Percentiles rank a stretch among this genome's conserved stretches.
These are phyloP conservation scores for Tachina grossa DNA, from an alignment of 2,888 invertebrate species.

Conservation along the genomic window DNA sequence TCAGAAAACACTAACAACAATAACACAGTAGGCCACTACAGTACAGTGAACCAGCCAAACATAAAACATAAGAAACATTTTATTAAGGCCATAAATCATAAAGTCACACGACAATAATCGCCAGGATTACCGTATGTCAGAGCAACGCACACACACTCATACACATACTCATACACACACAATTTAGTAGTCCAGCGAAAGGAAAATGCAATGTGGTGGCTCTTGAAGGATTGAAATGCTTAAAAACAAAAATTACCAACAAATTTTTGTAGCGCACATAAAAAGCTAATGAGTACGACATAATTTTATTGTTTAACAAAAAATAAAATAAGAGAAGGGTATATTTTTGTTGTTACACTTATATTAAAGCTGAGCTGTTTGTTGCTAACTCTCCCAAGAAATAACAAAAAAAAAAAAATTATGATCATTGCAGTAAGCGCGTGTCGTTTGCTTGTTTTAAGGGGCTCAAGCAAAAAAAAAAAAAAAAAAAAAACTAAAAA, in stretches of 20 bases:
- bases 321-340: constrained; percentile 17
- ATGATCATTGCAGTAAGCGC: constrained; percentile 15
- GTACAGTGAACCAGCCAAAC: constrained; percentile 8
- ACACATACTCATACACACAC: neutral
- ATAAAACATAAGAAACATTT: constrained; percentile 73
- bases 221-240: constrained; percentile 5
- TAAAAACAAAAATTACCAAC: constrained; percentile 70
- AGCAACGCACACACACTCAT: constrained; percentile 34
- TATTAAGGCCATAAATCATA: constrained; percentile 82
- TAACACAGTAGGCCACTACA: constrained; percentile 7
- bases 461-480: constrained; percentile 26
- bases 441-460: constrained; percentile 26
- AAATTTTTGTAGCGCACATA: constrained; percentile 78
- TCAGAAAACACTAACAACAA: constrained; percentile 16
- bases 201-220: constrained; percentile 11
- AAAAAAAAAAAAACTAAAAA: neutral
- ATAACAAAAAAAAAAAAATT: constrained; percentile 20
- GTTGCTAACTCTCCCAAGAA: constrained; percentile 40
- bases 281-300: constrained; percentile 78
- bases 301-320: constrained; percentile 1
- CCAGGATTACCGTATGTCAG: constrained; percentile 72
- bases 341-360: constrained; percentile 1
- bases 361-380: constrained; percentile 28
- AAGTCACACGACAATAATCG: constrained; percentile 77
- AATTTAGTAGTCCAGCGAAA: neutral